Percentiles rank a stretch among this genome's conserved stretches.
These are phyloP conservation scores for Urechis unicinctus DNA, from an alignment of 2,888 invertebrate genomes.

Conservation along the genomic window DNA sequence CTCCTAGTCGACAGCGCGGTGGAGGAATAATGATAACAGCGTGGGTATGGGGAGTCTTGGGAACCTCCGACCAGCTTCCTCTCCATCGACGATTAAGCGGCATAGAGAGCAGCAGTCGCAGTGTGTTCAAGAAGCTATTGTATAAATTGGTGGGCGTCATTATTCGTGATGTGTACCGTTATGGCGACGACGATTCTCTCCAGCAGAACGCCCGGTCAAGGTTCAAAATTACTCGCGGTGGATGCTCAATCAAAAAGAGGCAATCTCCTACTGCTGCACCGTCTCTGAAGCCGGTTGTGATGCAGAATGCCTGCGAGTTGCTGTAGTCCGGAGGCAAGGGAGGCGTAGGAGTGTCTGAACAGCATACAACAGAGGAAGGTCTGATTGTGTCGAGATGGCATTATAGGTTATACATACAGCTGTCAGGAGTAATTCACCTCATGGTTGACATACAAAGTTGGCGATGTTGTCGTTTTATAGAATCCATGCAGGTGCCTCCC, in stretches of 20 bases:
- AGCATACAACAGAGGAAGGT: neutral
- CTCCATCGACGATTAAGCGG: conserved; percentile 21
- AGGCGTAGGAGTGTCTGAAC: neutral
- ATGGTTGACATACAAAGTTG: no score
- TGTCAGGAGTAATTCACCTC: no score
- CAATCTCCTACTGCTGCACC: conserved; percentile 36
- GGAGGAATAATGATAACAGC: conserved; percentile 35
- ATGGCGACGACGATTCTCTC: conserved; percentile 25
- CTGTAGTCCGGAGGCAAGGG: conserved; percentile 29
- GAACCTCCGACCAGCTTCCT: conserved; percentile 28
- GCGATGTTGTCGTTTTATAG: no score
- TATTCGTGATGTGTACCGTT: conserved; percentile 39
- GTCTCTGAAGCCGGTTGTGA: conserved; percentile 33
- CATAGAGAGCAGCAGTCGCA: conserved; percentile 30
- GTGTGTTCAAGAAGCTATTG: conserved; percentile 42
- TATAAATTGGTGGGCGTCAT: conserved; percentile 48
- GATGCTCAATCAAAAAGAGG: conserved; percentile 7
- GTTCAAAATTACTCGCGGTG: conserved; percentile 29
- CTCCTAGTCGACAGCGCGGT: conserved; percentile 28
- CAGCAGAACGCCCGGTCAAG: conserved; percentile 56
- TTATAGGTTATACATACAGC: no score
- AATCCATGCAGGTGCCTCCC: no score
- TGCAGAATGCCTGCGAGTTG: conserved; percentile 30
- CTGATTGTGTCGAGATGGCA: no score
- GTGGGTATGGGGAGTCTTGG: conserved; percentile 35